Percentiles rank a stretch among this genome's conserved stretches.
These are phyloP conservation scores for Neelides folsomi DNA, from an alignment of 2,888 invertebrate species.

Conservation along the genomic window DNA sequence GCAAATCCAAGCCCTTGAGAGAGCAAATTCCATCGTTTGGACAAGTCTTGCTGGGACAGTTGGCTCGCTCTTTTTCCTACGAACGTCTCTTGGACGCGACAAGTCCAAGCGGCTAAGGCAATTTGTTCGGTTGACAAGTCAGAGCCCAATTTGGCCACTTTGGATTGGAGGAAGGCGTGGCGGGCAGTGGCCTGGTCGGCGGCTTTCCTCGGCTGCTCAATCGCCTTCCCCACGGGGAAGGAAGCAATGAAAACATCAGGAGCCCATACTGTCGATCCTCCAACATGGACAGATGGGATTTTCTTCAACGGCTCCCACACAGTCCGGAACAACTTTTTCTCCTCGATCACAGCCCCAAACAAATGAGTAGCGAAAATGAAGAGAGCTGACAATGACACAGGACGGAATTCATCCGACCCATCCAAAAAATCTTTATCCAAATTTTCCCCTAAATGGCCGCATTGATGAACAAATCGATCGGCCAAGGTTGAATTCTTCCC, in stretches of 20 bases:
- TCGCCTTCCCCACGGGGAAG: slow-evolving; percentile 37
- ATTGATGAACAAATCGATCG: not conserved
- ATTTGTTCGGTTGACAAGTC: slow-evolving; percentile 46
- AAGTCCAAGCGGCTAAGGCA: slow-evolving; percentile 49
- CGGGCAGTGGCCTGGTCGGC: slow-evolving; percentile 40
- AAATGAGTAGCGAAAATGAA: slow-evolving; percentile 17
- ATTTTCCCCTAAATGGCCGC: not conserved
- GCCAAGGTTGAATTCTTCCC: slow-evolving; percentile 6
- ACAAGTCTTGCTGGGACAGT: slow-evolving; percentile 45
- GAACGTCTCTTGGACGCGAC: slow-evolving; percentile 47
- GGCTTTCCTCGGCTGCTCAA: slow-evolving; percentile 44
- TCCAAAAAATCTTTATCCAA: slow-evolving; percentile 21
- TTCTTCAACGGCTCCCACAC: slow-evolving; percentile 36
- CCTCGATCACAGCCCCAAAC: slow-evolving; percentile 19
- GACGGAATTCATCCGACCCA: slow-evolving; percentile 17
- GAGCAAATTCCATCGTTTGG: slow-evolving; percentile 44
- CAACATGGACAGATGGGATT: slow-evolving; percentile 63
- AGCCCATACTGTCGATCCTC: slow-evolving; percentile 70
- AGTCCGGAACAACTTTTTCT: slow-evolving; percentile 18
- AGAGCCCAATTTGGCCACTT: slow-evolving; percentile 44
- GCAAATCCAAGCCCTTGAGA: slow-evolving; percentile 56
- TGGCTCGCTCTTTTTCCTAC: slow-evolving; percentile 39
- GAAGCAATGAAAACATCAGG: slow-evolving; percentile 65
- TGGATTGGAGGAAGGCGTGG: slow-evolving; percentile 42
- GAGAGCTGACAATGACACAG: slow-evolving; percentile 19